These are phyloP conservation scores for Choristoneura fumiferana DNA, from an alignment of 1,140 invertebrate genomes.

Conservation along the genomic window DNA sequence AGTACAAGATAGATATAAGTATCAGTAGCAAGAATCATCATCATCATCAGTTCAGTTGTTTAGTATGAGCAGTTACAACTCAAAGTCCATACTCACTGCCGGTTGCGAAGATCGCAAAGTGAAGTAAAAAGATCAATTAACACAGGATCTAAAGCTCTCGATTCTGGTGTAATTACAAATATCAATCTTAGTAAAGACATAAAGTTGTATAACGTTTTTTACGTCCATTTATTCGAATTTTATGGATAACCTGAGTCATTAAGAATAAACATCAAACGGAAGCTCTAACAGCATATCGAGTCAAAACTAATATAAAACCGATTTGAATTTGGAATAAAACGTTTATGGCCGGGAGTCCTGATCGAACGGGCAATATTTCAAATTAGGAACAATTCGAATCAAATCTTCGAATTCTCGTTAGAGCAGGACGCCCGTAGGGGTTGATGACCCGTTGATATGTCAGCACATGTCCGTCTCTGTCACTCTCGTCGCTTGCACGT, in stretches of 20 bases:
- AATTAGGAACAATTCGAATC: constrained; percentile 77
- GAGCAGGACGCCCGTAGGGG: constrained; percentile 72
- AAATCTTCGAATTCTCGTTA: constrained; percentile 76
- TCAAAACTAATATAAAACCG: constrained; percentile 48
- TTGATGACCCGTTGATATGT: constrained; percentile 77
- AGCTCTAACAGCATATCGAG: constrained; percentile 49
- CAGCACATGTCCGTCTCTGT: constrained; percentile 63
- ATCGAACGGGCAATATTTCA: constrained; percentile 62
- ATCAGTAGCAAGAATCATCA: too few species aligned
- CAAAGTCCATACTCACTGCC: too few species aligned
- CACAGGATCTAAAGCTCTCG: neutral
- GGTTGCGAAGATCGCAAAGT: too few species aligned
- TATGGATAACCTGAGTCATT: constrained; percentile 53
- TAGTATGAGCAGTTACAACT: too few species aligned
- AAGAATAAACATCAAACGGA: constrained; percentile 57
- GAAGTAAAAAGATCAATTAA: neutral
- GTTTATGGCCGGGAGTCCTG: constrained; percentile 23
- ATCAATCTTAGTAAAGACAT: constrained; percentile 63
- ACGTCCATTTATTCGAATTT: constrained; percentile 48
- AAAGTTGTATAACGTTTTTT: constrained; percentile 56
- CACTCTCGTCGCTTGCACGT: constrained; percentile 34
- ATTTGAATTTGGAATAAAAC: constrained; percentile 14
- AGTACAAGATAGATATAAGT: too few species aligned
- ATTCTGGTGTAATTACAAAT: constrained; percentile 21
- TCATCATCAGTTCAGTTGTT: too few species aligned